Conservation (phyloP, 2,888 invertebrate genomes). For the Papilio gigon region DNA sequence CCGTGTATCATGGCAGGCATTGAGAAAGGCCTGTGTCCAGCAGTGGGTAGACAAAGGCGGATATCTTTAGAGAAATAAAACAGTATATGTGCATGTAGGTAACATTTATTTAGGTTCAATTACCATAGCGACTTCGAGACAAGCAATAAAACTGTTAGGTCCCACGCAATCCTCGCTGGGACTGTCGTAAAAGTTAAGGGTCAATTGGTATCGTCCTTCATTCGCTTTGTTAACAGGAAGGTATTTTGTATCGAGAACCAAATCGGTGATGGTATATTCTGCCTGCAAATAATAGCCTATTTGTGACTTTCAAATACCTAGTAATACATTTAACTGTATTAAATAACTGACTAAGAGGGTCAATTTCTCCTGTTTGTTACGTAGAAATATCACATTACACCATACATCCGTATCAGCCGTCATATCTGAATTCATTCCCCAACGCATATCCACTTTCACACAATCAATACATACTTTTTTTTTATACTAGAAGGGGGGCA, state of each 20-base stretch:
- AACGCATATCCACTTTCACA: too few relatives aligned
- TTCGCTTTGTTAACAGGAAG: slow-evolving; percentile 57
- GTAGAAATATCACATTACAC: too few relatives aligned
- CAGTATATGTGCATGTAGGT: background rate
- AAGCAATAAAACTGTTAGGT: slow-evolving; percentile 50
- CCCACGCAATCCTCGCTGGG: slow-evolving; percentile 50
- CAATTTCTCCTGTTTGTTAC: too few relatives aligned
- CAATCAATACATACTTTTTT: too few relatives aligned
- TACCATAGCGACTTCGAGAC: slow-evolving; percentile 56
- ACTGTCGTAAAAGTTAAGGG: slow-evolving; percentile 53
- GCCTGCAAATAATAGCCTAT: slow-evolving; percentile 50
- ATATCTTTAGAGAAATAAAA: background rate
- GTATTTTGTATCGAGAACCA: slow-evolving; percentile 53
- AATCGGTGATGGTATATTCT: slow-evolving; percentile 53
- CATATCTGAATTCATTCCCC: too few relatives aligned
- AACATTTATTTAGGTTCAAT: slow-evolving; percentile 50
- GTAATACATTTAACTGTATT: too few relatives aligned
- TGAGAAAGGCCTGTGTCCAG: too few relatives aligned
- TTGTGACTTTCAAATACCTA: background rate
- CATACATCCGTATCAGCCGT: too few relatives aligned
- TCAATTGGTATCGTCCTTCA: slow-evolving; percentile 56
- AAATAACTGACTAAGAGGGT: too few relatives aligned
- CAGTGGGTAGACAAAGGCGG: too few relatives aligned
- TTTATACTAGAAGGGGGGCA: too few relatives aligned
- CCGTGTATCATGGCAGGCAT: too few relatives aligned